phyloP scores from a whole-genome alignment of 2,888 invertebrate genomes.

The Amphipoea lucens region DNA sequence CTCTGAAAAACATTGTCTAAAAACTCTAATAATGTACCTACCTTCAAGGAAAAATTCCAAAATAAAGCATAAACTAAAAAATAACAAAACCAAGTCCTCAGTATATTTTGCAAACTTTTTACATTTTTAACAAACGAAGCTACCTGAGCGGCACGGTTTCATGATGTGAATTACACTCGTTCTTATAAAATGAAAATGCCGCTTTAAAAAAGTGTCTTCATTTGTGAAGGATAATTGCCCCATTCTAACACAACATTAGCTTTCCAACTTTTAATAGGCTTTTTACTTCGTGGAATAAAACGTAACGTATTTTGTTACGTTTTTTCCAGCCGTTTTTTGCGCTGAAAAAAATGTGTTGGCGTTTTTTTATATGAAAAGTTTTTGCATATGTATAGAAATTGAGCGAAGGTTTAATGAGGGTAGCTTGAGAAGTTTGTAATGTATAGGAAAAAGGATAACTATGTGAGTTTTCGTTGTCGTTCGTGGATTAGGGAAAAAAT shows the following conservation, averaged over 20 bases:
- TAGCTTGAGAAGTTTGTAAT: slow-evolving; percentile 6
- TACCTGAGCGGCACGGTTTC: slow-evolving; percentile 49
- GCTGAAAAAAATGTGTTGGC: slow-evolving; percentile 38
- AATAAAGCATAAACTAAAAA: neutral
- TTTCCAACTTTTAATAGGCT: slow-evolving; percentile 72
- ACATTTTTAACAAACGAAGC: slow-evolving; percentile 36
- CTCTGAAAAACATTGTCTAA: neutral
- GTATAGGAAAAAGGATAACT: neutral
- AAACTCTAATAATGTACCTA: neutral
- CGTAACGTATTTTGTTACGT: slow-evolving; percentile 64
- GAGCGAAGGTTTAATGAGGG: slow-evolving; percentile 43
- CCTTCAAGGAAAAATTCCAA: neutral
- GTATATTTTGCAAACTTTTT: slow-evolving; percentile 39
- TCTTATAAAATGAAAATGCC: slow-evolving; percentile 62
- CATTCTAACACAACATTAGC: slow-evolving; percentile 72
- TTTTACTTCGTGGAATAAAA: slow-evolving; percentile 64
- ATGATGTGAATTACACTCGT: slow-evolving; percentile 57
- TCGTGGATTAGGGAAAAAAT: neutral
- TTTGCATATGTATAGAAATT: slow-evolving; percentile 29
- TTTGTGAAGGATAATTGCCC: slow-evolving; percentile 71
- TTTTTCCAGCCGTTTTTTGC: slow-evolving; percentile 41
- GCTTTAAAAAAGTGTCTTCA: slow-evolving; percentile 69
- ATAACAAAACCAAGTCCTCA: slow-evolving; percentile 12
- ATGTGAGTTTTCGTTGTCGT: neutral
- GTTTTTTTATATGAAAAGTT: slow-evolving; percentile 58